Base-by-base conservation (phyloP, 2,797 vertebrate genomes). In the Chelonia mydas region DNA sequence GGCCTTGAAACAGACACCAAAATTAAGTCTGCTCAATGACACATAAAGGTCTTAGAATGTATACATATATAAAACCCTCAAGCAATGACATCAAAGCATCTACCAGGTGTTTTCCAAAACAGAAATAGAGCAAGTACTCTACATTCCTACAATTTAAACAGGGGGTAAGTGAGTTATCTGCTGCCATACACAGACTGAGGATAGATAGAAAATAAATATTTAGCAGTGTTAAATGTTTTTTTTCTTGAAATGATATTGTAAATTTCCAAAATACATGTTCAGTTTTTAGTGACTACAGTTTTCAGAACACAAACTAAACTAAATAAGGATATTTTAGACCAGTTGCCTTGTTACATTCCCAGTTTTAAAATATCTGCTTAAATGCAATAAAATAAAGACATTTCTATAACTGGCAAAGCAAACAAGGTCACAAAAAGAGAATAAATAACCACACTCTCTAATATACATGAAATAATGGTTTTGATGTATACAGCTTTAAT, bases 61-160 rank as follows among this genome's bases (percentile, higher is more conserved):
- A 83, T n/a, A 85, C 17, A 90, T 2, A 1, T 94, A 93, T 83
- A 92, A 92, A 96, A 89, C 13, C 7, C 49, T 89, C 45, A 78
- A 93, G 81, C 23, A 93, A 50, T 37, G 54, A 81, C 5, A 72
- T 37, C n/a, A 19, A 87, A 89, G 27, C 90, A 81, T 81, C 83
- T 83, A 92, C 41, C 13, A 88, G 92, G 81, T 6, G 6, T 72
- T 92, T 92, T 90, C 49, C 79, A 54, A 81, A 92, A 55, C 0
- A 90, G 37, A 89, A 82, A 78, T 25, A 89, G 0, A 11, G 7
- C 77, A 90, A 51, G 28, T 17, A 7, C 50, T 89, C 76, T 41
- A 23, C 76, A 86, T 81, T 90, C n/a, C 19, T 81, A 74, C 1
- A 87, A 33, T 78, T 47, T 59, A 78, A 16, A 72, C 65, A 72